Evolutionary conservation across 1,140 invertebrate genomes (phyloP), one percentile per base, ranked within the genome.

Genomic region (Diachasma alloeum): DNA sequence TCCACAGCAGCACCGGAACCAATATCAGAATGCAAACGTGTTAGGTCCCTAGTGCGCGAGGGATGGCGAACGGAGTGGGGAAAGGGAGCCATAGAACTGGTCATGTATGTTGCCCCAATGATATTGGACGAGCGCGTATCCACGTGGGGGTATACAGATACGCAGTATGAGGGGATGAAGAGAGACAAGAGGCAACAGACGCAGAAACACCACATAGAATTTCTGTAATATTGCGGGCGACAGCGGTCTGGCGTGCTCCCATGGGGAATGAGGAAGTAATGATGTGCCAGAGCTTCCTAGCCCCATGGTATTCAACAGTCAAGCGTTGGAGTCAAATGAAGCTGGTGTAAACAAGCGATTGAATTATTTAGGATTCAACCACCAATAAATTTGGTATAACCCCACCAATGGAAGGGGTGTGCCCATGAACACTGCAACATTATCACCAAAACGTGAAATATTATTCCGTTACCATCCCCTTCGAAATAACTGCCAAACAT

Each of bases 201-300:
- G 44, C 44, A 77, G 70, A 53, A 72, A 70, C 26, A 36, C 24
- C 63, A 39, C 82, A 79, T 83, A 84, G 83, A 82, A 84, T 84
- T 85, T 84, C 84, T 84, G 84, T 85, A 85, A 85, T 85, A 85
- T 85, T 81, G 82, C 79, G 83, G 84, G 81, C 84, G 83, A 81
- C 81, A 81, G 82, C 79, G 84, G 84, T 83, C 24, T 82, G 80
- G 79, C 82, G 80, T 81, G 26, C 66, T 56, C 44, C 67, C 74
- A 69, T 82, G 80, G 83, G 83, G 84, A 80, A 83, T 83, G 83
- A 78, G 80, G 77, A 82, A 84, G 84, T 83, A 85, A 85, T 84
- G 84, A 85, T 80, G 84, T 84, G 78, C 80, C 77, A 83, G n/a
- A 48, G 59, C n/a, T 63, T 56, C 66, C 48, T 48, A 74, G 69